Base-by-base conservation (phyloP, 2,113 vertebrate genomes). In the Ia io region DNA sequence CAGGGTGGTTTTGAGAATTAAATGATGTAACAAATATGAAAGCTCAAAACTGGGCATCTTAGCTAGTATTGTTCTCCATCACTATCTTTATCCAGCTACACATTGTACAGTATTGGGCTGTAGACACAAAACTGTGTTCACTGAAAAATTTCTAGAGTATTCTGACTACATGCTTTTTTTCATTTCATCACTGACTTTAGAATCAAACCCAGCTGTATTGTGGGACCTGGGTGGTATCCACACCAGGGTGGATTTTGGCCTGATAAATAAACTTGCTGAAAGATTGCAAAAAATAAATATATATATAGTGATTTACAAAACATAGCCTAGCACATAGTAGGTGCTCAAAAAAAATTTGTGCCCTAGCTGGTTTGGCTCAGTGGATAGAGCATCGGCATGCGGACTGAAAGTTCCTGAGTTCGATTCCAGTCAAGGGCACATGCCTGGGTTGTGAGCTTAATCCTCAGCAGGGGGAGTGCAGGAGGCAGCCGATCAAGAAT, bases 51-150 rank as follows among this genome's bases (percentile, higher is more conserved):
- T 71, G 37, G 70, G 42, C 37, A 42, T 23, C 5, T 11, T 8
- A 70, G 37, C 59, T 73, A 3, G 11, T 0, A 5, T 20, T 67
- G 37, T 7, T 47, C 35, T 65, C 65, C 10, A 28, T 59, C 12
- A 4, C 12, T 11, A 22, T 11, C 17, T 28, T 3, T 4, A 16
- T 25, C 7, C 2, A 25, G 12, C 0, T 18, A 5, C 4, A 7
- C 28, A 0, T 1, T 12, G 5, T 4, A 9, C 6, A 47, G 13
- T 9, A 0, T 2, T 17, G 37, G 3, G 0, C 49, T 83, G 2
- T 1, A 49, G 44, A 35, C 13, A 1, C 37, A 87, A 30, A n/a
- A 32, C 63, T 2, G 2, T 18, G 5, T 9, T 44, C 63, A 3
- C 0, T 49, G 85, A 44, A 79, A 67, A 71, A 6, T 65, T 53